phyloP scores from a whole-genome alignment of 2,888 invertebrate species.

The Chironomus riparius region DNA sequence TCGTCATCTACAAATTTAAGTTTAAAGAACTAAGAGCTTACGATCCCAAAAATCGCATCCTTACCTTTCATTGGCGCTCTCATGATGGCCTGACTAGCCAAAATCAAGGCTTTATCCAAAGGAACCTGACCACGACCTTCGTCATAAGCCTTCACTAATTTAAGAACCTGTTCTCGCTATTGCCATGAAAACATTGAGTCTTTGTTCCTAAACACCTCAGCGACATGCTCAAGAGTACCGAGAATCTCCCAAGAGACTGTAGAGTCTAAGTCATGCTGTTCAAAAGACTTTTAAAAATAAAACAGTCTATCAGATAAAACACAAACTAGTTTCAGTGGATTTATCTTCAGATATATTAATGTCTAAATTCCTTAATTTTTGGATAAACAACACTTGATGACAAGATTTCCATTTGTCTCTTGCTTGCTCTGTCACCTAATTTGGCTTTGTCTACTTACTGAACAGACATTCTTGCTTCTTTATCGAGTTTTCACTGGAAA shows the following conservation, averaged over 20 bases:
- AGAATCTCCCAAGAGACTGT: slow-evolving; percentile 45
- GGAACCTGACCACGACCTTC: neutral
- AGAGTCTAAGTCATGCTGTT: too few relatives aligned
- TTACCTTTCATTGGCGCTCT: slow-evolving; percentile 58
- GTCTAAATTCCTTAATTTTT: too few relatives aligned
- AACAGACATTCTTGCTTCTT: too few relatives aligned
- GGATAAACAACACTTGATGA: too few relatives aligned
- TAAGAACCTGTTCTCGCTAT: slow-evolving; percentile 53
- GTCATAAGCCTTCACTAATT: slow-evolving; percentile 47
- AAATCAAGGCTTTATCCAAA: slow-evolving; percentile 49
- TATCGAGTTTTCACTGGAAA: too few relatives aligned
- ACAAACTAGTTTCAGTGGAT: too few relatives aligned
- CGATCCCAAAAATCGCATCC: neutral
- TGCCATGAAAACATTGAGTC: slow-evolving; percentile 52
- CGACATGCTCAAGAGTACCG: slow-evolving; percentile 56
- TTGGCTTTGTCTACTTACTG: too few relatives aligned
- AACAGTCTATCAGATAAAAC: too few relatives aligned
- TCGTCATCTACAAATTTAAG: slow-evolving; percentile 39
- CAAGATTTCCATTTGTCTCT: too few relatives aligned
- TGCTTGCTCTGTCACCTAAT: too few relatives aligned
- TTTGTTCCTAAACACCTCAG: slow-evolving; percentile 58
- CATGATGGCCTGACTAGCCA: slow-evolving; percentile 64
- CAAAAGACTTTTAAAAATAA: too few relatives aligned
- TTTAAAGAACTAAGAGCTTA: neutral
- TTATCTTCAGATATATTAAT: too few relatives aligned